Conservation (phyloP, 2,113 vertebrate genomes). For the Toxotes chatareus region DNA sequence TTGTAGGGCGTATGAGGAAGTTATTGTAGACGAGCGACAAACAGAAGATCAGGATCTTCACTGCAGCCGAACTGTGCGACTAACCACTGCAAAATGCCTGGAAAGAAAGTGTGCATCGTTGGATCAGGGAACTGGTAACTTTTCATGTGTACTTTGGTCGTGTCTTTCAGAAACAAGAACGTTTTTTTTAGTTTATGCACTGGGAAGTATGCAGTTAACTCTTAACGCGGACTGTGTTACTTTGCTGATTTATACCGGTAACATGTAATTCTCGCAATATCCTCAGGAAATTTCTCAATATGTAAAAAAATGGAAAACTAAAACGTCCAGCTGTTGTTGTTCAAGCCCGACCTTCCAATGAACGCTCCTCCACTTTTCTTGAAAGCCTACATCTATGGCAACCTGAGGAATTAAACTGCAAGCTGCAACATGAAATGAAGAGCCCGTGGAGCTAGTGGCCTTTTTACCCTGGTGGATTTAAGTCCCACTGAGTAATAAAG, state of each 20-base stretch:
- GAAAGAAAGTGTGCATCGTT: constrained; percentile 86
- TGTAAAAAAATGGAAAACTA: neutral
- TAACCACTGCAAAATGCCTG: constrained; percentile 69
- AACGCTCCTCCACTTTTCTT: too few species aligned
- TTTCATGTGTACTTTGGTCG: neutral
- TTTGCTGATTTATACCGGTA: neutral
- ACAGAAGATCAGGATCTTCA: neutral
- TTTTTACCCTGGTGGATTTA: neutral
- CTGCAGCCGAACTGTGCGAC: neutral
- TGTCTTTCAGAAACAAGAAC: neutral
- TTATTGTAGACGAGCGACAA: neutral
- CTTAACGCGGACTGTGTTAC: too few species aligned
- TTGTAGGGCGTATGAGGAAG: constrained; percentile 78
- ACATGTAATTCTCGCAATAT: neutral
- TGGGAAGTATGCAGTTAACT: too few species aligned
- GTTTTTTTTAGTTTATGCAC: too few species aligned
- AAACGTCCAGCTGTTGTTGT: too few species aligned
- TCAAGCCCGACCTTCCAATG: neutral
- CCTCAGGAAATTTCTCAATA: neutral
- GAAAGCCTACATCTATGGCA: too few species aligned
- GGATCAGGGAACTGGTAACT: constrained; percentile 89
- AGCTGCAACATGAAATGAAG: neutral
- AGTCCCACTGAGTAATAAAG: too few species aligned
- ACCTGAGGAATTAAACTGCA: neutral
- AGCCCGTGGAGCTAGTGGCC: too few species aligned